These are phyloP conservation scores for Cassiopea andromeda DNA, from an alignment of 30 jellyfish, hydroid and myxozoan species.

Conservation along the genomic window DNA sequence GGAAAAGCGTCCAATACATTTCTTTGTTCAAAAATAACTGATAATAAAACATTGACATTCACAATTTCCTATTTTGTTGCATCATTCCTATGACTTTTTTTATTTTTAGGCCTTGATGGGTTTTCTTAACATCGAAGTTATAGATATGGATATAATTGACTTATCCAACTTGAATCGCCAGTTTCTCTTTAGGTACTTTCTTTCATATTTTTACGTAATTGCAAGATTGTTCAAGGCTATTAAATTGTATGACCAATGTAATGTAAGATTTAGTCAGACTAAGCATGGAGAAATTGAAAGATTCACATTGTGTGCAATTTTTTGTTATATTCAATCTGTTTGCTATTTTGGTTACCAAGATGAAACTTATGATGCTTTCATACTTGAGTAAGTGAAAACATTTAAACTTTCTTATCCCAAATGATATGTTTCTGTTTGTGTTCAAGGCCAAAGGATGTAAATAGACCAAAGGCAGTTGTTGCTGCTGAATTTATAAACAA, in stretches of 20 bases:
- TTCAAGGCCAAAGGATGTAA: constrained; percentile 86
- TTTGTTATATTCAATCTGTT: no score
- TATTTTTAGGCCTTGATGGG: constrained; percentile 93
- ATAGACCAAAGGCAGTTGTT: constrained; percentile 96
- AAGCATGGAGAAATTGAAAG: background rate
- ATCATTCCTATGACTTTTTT: no score
- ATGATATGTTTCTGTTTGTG: background rate
- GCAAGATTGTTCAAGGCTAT: no score
- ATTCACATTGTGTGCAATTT: background rate
- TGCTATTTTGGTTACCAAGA: no score
- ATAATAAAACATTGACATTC: no score
- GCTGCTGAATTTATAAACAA: constrained; percentile 94
- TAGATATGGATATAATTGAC: constrained; percentile 98
- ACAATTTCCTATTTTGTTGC: no score
- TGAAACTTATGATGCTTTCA: no score
- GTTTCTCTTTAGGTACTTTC: constrained; percentile 89
- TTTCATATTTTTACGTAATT: background rate
- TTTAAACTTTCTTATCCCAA: no score
- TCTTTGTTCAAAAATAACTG: no score
- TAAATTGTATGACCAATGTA: background rate
- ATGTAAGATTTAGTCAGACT: background rate
- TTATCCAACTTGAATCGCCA: constrained; percentile 96
- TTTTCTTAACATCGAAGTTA: constrained; percentile 83
- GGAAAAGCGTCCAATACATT: no score
- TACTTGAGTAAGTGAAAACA: no score